These are phyloP conservation scores for Labroides dimidiatus DNA, from an alignment of 2,797 vertebrate species.

Conservation along the genomic window DNA sequence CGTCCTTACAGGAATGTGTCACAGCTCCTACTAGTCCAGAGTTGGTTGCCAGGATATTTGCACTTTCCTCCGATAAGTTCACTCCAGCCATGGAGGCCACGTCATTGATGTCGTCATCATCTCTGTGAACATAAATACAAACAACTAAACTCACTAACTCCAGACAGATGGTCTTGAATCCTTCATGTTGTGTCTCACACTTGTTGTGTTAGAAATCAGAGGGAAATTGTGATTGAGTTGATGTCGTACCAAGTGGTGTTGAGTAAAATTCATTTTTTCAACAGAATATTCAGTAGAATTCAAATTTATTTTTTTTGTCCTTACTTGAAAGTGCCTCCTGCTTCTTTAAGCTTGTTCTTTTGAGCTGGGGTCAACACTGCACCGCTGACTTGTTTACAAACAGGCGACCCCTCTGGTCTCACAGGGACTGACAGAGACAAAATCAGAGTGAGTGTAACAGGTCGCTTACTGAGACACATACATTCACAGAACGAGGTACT, in stretches of 20 bases:
- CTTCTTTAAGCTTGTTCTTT: constrained; percentile 93
- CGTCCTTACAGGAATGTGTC: constrained; percentile 96
- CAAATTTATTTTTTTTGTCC: constrained; percentile 35
- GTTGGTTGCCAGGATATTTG: constrained; percentile 95
- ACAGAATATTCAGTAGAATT: no score
- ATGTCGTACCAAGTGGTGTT: no score
- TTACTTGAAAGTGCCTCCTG: constrained; percentile 94
- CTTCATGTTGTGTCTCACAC: background rate
- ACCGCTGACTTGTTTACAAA: constrained; percentile 86
- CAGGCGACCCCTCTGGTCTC: constrained; percentile 85
- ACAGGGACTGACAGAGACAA: constrained; percentile 83
- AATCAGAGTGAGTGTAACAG: background rate
- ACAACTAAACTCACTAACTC: background rate
- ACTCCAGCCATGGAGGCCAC: constrained; percentile 99
- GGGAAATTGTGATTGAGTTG: no score
- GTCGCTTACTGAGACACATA: background rate
- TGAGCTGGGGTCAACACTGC: constrained; percentile 85
- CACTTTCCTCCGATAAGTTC: constrained; percentile 96
- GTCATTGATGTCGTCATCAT: constrained; percentile 98
- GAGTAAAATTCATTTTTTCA: no score
- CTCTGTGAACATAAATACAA: constrained; percentile 79
- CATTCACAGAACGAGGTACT: background rate
- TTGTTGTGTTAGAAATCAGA: no score
- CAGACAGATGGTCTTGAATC: background rate
- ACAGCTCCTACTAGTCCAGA: constrained; percentile 93